These are phyloP conservation scores for Apodemia duryi DNA, from an alignment of 2,888 invertebrate species.

Conservation along the genomic window DNA sequence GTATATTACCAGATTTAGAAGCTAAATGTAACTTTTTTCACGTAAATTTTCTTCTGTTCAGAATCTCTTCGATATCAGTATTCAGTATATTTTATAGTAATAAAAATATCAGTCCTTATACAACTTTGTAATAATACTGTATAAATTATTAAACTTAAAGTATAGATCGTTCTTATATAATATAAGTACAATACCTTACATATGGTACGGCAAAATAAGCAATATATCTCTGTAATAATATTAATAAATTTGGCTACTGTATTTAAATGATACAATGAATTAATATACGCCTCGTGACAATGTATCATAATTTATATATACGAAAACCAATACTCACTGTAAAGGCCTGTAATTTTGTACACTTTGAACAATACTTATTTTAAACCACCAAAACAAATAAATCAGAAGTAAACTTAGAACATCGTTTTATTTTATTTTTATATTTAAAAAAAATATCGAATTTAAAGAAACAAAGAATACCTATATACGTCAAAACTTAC, in stretches of 20 bases:
- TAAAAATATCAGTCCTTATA: conserved; percentile 32
- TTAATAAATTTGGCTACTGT: conserved; percentile 52
- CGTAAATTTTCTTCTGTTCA: conserved; percentile 21
- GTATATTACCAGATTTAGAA: not conserved
- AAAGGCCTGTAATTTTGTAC: conserved; percentile 76
- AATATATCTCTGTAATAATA: conserved; percentile 54
- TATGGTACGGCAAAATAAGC: conserved; percentile 60
- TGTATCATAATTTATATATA: conserved; percentile 47
- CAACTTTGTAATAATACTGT: conserved; percentile 50
- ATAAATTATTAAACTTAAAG: conserved; percentile 40
- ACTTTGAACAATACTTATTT: conserved; percentile 70
- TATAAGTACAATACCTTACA: conserved; percentile 55
- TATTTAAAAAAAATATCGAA: not conserved
- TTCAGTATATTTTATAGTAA: conserved; percentile 25
- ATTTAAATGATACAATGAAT: conserved; percentile 49
- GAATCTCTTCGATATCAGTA: conserved; percentile 24
- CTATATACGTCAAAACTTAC: too few relatives aligned
- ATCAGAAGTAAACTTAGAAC: conserved; percentile 54
- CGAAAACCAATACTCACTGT: conserved; percentile 60
- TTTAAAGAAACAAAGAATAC: not conserved
- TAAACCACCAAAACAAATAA: conserved; percentile 70
- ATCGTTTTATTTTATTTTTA: conserved; percentile 45
- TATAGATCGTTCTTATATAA: conserved; percentile 49
- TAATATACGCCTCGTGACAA: conserved; percentile 49
- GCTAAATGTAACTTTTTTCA: not conserved